These are phyloP conservation scores for Ptilorrhoa leucosticta DNA, from an alignment of 2,113 vertebrate species.

Conservation along the genomic window DNA sequence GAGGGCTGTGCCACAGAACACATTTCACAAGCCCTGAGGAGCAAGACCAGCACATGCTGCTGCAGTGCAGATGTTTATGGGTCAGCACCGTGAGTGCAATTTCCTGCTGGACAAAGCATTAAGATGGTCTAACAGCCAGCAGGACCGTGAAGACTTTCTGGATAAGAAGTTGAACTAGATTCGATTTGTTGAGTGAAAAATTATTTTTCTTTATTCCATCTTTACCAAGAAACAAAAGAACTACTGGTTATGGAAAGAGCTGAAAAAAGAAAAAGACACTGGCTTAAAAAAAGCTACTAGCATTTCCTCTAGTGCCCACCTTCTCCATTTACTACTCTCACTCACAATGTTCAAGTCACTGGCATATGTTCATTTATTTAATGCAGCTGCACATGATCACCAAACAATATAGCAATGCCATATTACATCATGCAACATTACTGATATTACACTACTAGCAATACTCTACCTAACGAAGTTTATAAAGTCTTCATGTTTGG, in stretches of 20 bases:
- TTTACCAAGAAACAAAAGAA: not conserved
- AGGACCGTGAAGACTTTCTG: not conserved
- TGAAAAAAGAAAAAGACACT: constrained; percentile 1
- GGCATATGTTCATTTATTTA: not conserved
- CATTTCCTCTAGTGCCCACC: not conserved
- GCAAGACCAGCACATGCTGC: not conserved
- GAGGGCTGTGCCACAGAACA: constrained; percentile 4
- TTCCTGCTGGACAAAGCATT: constrained; percentile 7
- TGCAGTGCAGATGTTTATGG: not conserved
- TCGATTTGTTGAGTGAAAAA: constrained; percentile 8
- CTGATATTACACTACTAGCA: not conserved
- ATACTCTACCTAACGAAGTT: constrained; percentile 1
- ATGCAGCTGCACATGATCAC: not conserved
- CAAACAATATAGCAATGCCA: not conserved
- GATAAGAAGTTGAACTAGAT: constrained; percentile 32
- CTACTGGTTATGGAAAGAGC: not conserved
- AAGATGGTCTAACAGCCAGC: not conserved
- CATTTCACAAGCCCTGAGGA: not conserved
- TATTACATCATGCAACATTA: not conserved
- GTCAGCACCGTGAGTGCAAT: not conserved
- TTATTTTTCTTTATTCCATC: not conserved
- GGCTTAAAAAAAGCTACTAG: not conserved
- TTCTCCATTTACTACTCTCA: not conserved
- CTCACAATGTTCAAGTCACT: not conserved
- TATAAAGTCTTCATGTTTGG: not conserved